Evolutionary conservation across 2,113 vertebrate species (phyloP), one percentile per base, ranked within the genome.

Genomic region (Aegotheles bennettii): DNA sequence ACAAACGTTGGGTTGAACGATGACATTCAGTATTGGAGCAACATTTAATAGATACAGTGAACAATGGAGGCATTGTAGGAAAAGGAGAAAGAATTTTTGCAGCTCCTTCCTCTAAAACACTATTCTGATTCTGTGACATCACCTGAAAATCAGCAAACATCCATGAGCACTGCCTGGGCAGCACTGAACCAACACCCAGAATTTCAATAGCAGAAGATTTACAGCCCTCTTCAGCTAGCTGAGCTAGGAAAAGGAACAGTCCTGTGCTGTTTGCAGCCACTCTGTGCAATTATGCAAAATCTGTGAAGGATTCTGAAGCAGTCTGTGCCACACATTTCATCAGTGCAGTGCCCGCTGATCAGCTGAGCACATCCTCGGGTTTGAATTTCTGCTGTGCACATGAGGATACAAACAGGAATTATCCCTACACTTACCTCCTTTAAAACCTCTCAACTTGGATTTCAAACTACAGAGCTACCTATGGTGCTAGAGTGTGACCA

Each of bases 341-440:
- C 93, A 79, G 42, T 2, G 19, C 29, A 36, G 23, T 1, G 3
- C 9, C 78, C 42, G 6, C 38, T 29, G 18, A 70, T 15, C 42
- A 71, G 24, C 50, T 31, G 45, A 68, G 70, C 35, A 12, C n/a
- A 77, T 21, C 16, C 31, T 57, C 11, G 69, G 48, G 9, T 15
- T 8, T 1, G 0, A 48, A 82, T 23, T 65, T 36, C 2, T 77
- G 29, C 16, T 59, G 23, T 25, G 42, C 42, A 36, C 1, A 0
- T 4, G 13, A 67, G 26, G 23, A 18, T 18, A 36, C 3, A 50
- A 47, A 65, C 45, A 45, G 21, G 20, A 79, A 69, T 21, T 36
- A 38, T 3, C 50, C n/a, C 36, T 47, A 28, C 1, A 56, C 43
- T 38, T 68, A 64, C 0, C 29, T 20, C 18, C 29, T 80, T 57